Evolutionary conservation across 2,113 vertebrate genomes (phyloP).

Genomic region (Upupa epops): DNA sequence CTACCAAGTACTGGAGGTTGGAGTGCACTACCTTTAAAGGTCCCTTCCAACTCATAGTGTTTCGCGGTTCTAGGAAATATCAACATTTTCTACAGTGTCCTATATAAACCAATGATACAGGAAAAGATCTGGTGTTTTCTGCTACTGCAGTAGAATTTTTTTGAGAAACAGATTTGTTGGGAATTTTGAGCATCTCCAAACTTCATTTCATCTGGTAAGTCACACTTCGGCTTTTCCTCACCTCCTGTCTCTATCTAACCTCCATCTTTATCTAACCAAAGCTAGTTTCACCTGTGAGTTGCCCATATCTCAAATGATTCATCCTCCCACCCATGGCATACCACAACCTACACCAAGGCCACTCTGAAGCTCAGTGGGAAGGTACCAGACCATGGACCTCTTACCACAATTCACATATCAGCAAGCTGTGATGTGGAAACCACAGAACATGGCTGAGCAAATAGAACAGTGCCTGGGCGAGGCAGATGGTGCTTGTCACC

Average conservation of each 20-base stretch:
- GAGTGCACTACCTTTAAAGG: too few species aligned
- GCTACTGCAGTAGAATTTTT: neutral
- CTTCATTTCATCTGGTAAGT: neutral
- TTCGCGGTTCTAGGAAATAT: too few species aligned
- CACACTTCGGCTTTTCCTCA: neutral
- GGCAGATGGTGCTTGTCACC: neutral
- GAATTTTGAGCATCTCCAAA: neutral
- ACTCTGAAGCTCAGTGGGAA: neutral
- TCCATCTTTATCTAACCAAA: neutral
- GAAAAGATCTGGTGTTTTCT: neutral
- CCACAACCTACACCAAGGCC: rapidly evolving
- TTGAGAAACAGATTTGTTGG: neutral
- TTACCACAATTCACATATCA: rapidly evolving
- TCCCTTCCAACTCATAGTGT: too few species aligned
- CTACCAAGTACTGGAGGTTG: too few species aligned
- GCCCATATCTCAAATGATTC: rapidly evolving
- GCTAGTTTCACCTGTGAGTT: neutral
- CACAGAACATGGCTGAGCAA: rapidly evolving
- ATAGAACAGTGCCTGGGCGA: neutral
- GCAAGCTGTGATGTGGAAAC: neutral
- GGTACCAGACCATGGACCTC: too few species aligned
- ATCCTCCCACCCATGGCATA: neutral
- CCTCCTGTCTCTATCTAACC: neutral
- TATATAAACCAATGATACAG: neutral
- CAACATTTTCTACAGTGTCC: neutral